Base-by-base conservation (phyloP, 2,888 invertebrate species). In the Eilema caniola region DNA sequence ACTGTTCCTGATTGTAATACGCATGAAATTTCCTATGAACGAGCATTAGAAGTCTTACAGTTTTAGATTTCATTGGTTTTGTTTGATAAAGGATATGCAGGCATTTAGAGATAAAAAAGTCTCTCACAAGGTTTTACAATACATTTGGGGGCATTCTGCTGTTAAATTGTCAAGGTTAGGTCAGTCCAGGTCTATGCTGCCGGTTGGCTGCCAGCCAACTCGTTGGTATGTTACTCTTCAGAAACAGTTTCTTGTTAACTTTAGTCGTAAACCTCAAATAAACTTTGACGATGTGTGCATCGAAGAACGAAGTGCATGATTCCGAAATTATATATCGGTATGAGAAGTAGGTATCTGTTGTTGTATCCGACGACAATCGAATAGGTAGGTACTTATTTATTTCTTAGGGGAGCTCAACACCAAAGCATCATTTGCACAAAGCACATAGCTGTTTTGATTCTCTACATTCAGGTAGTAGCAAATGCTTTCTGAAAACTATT, bases 81-180 rank as follows among this genome's bases (percentile, higher is more conserved):
- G n/a, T n/a, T n/a, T n/a, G n/a, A n/a, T n/a, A 47, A 20, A 47
- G 20, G 14, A 47, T n/a, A 2, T n/a, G 20, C n/a, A 53, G 53
- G 10, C n/a, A 53, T n/a, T 53, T 53, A 53, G n/a, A 53, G 53
- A n/a, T 2, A 4, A 20, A 53, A 53, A 10, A 16, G 20, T 47
- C 47, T 47, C 20, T 41, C 64, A 69, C 78, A 78, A 82, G 76
- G 77, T 74, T 77, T 62, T 70, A 75, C 77, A 76, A 76, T 76
- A 75, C 73, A 76, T 76, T 72, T 74, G 70, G 24, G 83, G 75
- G 80, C 85, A 78, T 71, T 73, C 75, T 33, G 61, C 10, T 31
- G 12, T 61, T 61, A 61, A 73, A 72, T 73, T 82, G 80, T 82
- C 83, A 81, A 83, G 84, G 83, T 74, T 78, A 71, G 80, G 81